These are phyloP conservation scores for Drosophila tristis DNA, from an alignment of 1,140 invertebrate species.

Conservation along the genomic window DNA sequence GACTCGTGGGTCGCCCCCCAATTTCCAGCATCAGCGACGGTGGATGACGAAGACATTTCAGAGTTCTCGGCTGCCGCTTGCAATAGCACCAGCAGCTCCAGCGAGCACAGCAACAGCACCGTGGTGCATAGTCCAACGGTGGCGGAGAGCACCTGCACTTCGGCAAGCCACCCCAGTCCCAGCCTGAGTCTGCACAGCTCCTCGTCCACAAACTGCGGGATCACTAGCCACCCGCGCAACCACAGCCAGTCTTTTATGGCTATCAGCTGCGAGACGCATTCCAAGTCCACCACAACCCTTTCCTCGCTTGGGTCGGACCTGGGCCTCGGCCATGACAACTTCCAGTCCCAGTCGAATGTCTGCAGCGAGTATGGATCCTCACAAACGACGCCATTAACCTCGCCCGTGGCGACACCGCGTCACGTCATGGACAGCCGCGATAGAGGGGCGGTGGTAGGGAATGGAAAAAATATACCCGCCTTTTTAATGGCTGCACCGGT, in stretches of 20 bases:
- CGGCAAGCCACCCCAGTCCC: constrained; percentile 54
- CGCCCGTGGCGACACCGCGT: constrained; percentile 17
- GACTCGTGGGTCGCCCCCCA: constrained; percentile 22
- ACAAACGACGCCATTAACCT: constrained; percentile 9
- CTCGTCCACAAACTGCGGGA: constrained; percentile 4
- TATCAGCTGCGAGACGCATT: constrained; percentile 40
- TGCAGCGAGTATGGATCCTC: background rate
- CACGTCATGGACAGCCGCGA: constrained; percentile 3
- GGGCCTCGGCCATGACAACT: constrained; percentile 13
- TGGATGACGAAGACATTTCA: constrained; percentile 72
- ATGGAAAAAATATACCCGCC: constrained; percentile 63
- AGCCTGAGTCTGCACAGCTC: constrained; percentile 46
- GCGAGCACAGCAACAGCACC: constrained; percentile 81
- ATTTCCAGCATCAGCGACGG: constrained; percentile 12
- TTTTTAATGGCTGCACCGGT: constrained; percentile 69
- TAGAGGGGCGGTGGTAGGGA: constrained; percentile 13
- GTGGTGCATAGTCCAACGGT: constrained; percentile 76
- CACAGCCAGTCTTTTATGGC: constrained; percentile 30
- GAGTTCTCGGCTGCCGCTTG: constrained; percentile 75
- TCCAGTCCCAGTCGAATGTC: background rate
- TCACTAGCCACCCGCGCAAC: background rate
- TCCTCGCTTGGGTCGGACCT: constrained; percentile 54
- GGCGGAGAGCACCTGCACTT: constrained; percentile 22
- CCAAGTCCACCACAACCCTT: constrained; percentile 49
- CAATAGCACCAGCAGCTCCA: constrained; percentile 78